These are phyloP conservation scores for Caenorhabditis auriculariae DNA, from an alignment of 2,888 invertebrate genomes.

Conservation along the genomic window DNA sequence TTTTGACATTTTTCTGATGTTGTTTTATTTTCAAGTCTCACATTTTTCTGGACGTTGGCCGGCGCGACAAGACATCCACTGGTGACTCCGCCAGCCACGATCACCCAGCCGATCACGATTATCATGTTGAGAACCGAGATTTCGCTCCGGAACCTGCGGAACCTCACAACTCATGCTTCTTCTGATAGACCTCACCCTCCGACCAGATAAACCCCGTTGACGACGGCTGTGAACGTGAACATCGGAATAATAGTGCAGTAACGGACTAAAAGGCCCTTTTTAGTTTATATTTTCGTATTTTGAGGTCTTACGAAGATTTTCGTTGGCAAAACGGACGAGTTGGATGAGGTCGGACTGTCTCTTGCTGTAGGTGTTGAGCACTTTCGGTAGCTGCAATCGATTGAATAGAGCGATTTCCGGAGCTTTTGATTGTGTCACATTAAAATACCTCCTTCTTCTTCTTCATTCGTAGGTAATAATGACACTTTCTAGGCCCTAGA, in stretches of 20 bases:
- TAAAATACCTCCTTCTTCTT: too few species aligned
- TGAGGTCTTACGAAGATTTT: slow-evolving; percentile 5
- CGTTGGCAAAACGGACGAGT: slow-evolving; percentile 12
- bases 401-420: too few species aligned
- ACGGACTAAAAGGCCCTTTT: background rate
- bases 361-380: slow-evolving; percentile 24
- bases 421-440: too few species aligned
- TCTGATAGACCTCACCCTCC: slow-evolving; percentile 4
- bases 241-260: slow-evolving; percentile 18
- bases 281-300: background rate
- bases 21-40: slow-evolving; percentile 5
- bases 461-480: too few species aligned
- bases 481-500: too few species aligned
- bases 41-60: slow-evolving; percentile 17
- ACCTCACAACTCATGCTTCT: background rate
- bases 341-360: slow-evolving; percentile 29
- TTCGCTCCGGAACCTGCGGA: background rate
- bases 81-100: slow-evolving; percentile 10
- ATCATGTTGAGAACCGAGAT: background rate
- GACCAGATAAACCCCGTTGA: slow-evolving; percentile 11
- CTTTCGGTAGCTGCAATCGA: slow-evolving; percentile 26
- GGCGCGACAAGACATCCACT: slow-evolving; percentile 8
- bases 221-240: slow-evolving; percentile 10
- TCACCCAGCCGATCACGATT: slow-evolving; percentile 1
- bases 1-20: too few species aligned